Percentiles rank a stretch among this genome's conserved stretches.
These are phyloP conservation scores for Lepus townsendii DNA, from an alignment of 2,797 vertebrate genomes.

Conservation along the genomic window DNA sequence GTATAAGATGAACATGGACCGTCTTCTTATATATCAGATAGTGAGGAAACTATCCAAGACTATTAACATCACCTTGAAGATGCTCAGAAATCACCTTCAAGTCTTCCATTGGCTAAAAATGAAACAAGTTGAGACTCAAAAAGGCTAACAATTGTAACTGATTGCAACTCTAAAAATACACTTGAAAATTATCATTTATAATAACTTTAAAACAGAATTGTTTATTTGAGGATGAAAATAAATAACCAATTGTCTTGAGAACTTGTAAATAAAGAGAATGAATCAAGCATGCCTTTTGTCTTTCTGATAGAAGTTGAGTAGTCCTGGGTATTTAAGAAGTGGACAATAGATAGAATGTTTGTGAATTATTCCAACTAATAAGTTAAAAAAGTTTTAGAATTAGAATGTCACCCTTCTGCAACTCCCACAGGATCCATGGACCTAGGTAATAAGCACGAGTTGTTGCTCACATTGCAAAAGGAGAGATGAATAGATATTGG, in stretches of 20 bases:
- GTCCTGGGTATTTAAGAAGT: background rate
- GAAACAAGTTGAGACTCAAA: slow-evolving; percentile 27
- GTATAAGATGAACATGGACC: background rate
- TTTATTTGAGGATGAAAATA: slow-evolving; percentile 25
- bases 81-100: background rate
- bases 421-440: background rate
- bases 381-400: slow-evolving; percentile 9
- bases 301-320: background rate
- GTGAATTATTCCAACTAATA: slow-evolving; percentile 27
- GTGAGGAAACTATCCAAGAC: slow-evolving; percentile 34
- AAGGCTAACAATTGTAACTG: background rate
- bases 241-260: background rate
- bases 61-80: background rate
- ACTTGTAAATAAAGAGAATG: background rate
- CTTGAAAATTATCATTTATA: slow-evolving; percentile 50
- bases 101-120: background rate
- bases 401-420: background rate
- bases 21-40: background rate
- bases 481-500: background rate
- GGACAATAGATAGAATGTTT: background rate
- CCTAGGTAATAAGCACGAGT: background rate
- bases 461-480: background rate
- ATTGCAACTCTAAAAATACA: slow-evolving; percentile 26
- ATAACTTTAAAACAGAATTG: slow-evolving; percentile 22
- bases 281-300: background rate